These are phyloP conservation scores for Poeciliopsis turrubarensis DNA, from an alignment of 2,113 vertebrate genomes.

Conservation along the genomic window DNA sequence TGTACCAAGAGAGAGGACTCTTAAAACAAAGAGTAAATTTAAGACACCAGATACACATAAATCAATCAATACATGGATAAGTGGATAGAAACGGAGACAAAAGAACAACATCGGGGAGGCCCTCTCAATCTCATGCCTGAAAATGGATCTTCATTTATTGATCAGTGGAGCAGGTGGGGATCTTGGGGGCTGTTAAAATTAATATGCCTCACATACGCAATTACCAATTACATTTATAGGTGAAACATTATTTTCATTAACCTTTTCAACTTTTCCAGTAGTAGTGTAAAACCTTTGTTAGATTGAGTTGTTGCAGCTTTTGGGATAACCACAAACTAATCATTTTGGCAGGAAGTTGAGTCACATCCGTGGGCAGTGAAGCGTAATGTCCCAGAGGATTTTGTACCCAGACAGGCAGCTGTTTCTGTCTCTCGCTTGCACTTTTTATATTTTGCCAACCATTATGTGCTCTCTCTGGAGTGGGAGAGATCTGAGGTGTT, in stretches of 20 bases:
- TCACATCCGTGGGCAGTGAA: conserved; percentile 48
- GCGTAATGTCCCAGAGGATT: conserved; percentile 42
- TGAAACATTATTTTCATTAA: too few relatives aligned
- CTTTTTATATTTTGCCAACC: conserved; percentile 17
- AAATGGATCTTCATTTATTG: conserved; percentile 56
- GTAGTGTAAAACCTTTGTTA: neutral
- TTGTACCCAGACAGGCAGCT: conserved; percentile 58
- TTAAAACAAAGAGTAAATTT: conserved; percentile 5
- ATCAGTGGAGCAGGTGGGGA: conserved; percentile 62
- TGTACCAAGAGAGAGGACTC: neutral
- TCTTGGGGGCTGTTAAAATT: conserved; percentile 61
- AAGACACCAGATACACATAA: conserved; percentile 5
- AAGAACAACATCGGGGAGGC: conserved; percentile 9
- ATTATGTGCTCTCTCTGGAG: neutral
- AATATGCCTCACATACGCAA: conserved; percentile 40
- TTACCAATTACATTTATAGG: conserved; percentile 28
- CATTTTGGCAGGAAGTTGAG: conserved; percentile 41
- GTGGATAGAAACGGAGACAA: conserved; percentile 16
- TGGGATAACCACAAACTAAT: conserved; percentile 18
- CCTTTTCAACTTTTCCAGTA: neutral
- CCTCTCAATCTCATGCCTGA: conserved; percentile 17
- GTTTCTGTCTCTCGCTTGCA: conserved; percentile 57
- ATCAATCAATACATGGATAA: conserved; percentile 54
- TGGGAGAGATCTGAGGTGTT: conserved; percentile 31
- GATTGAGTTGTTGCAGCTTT: neutral